Evolutionary conservation across 1,140 invertebrate genomes (phyloP), one percentile per base, ranked within the genome.

Genomic region (Formica selysi): DNA sequence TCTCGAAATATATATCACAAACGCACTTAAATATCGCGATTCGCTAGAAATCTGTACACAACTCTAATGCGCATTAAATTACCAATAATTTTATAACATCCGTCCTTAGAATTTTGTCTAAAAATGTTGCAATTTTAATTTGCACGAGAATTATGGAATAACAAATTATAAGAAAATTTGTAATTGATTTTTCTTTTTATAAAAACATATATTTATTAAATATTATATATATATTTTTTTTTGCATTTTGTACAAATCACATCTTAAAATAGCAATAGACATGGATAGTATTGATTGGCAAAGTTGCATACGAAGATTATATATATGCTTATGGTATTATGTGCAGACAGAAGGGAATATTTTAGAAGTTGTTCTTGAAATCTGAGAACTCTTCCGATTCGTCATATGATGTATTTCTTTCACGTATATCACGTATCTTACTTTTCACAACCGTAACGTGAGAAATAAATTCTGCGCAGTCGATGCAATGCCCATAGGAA

Each of bases 361-460:
- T 84, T 76, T 11, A 51, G 0, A 64, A 19, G n/a, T 76, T 76
- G 26, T 29, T 84, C 8, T 11, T 2, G 22, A 29, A 44, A 64
- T 70, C 19, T 81, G 36, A 51, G 16, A 87, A 84, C 22, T 90
- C 87, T 90, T 80, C 67, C 64, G 64, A 85, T 90, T 81, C 62
- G 71, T 90, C 79, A 89, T 87, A 41, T 41, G 79, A 57, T 44
- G 48, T 44, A 68, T 51, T 51, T 51, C 41, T 22, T 70, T 38
- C 36, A n/a, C 67, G 38, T 29, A 32, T 64, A 41, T 10, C 32
- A 36, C 11, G 26, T 44, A 61, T 73, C 48, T 71, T 68, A 11
- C 26, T 59, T 81, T 51, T 5, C 29, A 10, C 36, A 62, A 44
- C 19, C 38, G 16, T 19, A 73, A 73, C n/a, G 38, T 16, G 38